Percentiles rank a stretch among this genome's conserved stretches.
Conservation (phyloP, 2,113 vertebrate genomes). For the Ceyx cyanopectus region DNA sequence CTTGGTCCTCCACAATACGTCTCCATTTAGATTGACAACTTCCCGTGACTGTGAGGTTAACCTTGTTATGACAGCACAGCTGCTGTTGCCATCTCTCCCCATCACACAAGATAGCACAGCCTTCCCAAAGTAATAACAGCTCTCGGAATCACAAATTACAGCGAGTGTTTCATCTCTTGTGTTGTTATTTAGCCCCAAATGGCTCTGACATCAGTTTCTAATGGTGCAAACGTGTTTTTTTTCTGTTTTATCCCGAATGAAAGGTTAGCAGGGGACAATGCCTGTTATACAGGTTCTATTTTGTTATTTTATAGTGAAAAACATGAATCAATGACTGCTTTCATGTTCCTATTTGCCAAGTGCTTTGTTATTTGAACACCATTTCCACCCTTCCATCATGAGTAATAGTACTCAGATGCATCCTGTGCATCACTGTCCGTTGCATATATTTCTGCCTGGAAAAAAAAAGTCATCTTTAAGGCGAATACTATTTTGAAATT, state of each 20-base stretch:
- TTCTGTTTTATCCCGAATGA: fast-evolving
- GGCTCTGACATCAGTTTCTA: neutral
- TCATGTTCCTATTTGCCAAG: neutral
- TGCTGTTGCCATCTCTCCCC: conserved; percentile 29
- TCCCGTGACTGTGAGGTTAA: neutral
- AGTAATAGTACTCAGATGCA: neutral
- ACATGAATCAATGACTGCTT: neutral
- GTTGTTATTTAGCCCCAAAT: neutral
- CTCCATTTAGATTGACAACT: conserved; percentile 49
- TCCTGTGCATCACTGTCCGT: neutral
- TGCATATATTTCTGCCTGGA: neutral
- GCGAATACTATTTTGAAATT: neutral
- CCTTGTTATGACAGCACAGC: conserved; percentile 58
- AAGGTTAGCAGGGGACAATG: neutral
- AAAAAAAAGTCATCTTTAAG: neutral
- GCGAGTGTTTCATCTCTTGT: neutral
- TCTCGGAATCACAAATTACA: neutral
- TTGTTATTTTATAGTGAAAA: neutral
- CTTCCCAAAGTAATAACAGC: neutral
- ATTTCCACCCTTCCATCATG: neutral
- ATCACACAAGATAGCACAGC: neutral
- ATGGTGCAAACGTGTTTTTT: neutral
- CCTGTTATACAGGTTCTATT: neutral
- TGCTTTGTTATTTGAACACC: neutral
- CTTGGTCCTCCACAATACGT: neutral